These are phyloP conservation scores for Netelia inedita DNA, from an alignment of 2,888 invertebrate species.

Conservation along the genomic window DNA sequence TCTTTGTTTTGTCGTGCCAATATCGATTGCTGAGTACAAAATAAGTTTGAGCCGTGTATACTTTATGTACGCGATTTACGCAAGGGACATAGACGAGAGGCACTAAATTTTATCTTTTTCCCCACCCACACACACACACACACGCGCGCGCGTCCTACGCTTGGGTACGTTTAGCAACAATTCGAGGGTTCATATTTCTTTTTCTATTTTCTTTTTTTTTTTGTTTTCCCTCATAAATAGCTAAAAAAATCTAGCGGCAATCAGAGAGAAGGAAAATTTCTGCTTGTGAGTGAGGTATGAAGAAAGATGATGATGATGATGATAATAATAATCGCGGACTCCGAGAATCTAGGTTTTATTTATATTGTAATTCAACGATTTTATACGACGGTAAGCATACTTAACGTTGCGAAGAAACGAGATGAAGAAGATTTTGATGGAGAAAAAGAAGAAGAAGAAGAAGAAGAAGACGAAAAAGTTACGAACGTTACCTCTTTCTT, in stretches of 20 bases:
- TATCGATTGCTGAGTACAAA: conserved; percentile 55
- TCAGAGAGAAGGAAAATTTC: conserved; percentile 34
- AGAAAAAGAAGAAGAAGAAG: conserved; percentile 20
- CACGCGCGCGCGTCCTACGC: too few species aligned
- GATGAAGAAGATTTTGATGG: background rate
- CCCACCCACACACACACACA: background rate
- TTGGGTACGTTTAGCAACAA: too few species aligned
- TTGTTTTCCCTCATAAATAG: conserved; percentile 22
- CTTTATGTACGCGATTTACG: conserved; percentile 31
- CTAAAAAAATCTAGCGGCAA: conserved; percentile 44
- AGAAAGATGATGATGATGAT: conserved; percentile 10
- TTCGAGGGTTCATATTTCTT: too few species aligned
- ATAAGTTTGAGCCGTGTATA: conserved; percentile 23
- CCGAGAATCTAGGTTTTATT: conserved; percentile 72
- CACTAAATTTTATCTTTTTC: conserved; percentile 19
- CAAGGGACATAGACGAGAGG: conserved; percentile 31
- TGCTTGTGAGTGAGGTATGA: conserved; percentile 28
- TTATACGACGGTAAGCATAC: conserved; percentile 73
- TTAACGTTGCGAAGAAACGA: conserved; percentile 66
- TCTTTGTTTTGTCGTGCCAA: conserved; percentile 36
- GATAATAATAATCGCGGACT: conserved; percentile 45
- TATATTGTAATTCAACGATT: conserved; percentile 73
- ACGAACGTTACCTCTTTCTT: conserved; percentile 79
- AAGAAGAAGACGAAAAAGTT: conserved; percentile 59
- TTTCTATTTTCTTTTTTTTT: conserved; percentile 18